These are phyloP conservation scores for Aphelenchoides avenae DNA, from an alignment of 1,140 invertebrate genomes.

Conservation along the genomic window DNA sequence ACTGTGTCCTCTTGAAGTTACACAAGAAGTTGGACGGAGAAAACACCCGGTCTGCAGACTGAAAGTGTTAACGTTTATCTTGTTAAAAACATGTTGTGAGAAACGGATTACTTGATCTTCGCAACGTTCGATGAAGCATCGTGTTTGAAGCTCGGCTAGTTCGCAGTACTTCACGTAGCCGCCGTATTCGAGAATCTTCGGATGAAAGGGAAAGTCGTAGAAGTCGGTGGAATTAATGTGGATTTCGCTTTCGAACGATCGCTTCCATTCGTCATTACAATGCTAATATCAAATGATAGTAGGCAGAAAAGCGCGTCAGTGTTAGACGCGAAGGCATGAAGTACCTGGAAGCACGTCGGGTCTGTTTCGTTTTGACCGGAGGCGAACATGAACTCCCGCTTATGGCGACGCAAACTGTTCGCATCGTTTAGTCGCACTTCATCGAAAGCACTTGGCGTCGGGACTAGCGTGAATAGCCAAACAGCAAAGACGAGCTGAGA, in stretches of 20 bases:
- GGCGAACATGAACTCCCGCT: constrained; percentile 56
- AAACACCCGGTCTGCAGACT: constrained; percentile 56
- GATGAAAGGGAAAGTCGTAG: constrained; percentile 58
- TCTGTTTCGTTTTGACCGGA: constrained; percentile 51
- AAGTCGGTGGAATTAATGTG: constrained; percentile 50
- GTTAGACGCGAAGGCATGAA: background rate
- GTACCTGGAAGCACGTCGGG: constrained; percentile 51
- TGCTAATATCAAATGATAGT: constrained; percentile 26
- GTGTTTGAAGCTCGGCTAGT: constrained; percentile 52
- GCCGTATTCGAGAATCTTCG: constrained; percentile 46
- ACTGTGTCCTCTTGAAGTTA: constrained; percentile 51
- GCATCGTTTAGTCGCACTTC: too few species aligned
- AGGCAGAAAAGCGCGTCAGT: constrained; percentile 1
- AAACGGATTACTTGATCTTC: constrained; percentile 45
- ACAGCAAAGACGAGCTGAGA: too few species aligned
- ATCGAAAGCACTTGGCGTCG: too few species aligned
- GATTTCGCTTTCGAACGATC: constrained; percentile 46
- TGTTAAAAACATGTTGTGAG: background rate
- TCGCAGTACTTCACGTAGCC: constrained; percentile 50
- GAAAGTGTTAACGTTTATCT: constrained; percentile 3
- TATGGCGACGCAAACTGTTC: constrained; percentile 36
- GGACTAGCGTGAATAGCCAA: too few species aligned
- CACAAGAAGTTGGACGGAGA: constrained; percentile 58
- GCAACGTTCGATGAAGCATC: constrained; percentile 54
- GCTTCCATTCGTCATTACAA: constrained; percentile 51